Evolutionary conservation across 1,140 invertebrate genomes (phyloP), one percentile per base, ranked within the genome.

Genomic region (Drosophila jambulina): DNA sequence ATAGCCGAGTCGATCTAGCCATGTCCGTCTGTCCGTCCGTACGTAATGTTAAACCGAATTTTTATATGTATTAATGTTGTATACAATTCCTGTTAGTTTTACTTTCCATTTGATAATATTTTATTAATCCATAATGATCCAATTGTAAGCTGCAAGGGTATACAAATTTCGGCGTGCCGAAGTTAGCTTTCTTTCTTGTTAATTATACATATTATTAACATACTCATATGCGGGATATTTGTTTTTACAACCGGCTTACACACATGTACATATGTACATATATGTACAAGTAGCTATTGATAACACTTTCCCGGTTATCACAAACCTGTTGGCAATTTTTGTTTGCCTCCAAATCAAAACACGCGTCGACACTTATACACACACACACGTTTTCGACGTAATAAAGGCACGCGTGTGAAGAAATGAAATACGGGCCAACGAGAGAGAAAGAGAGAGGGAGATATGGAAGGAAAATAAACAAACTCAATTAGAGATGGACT

Each of bases 241-340:
- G 19, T 51, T 61, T 74, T 32, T 56, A 40, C 27, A 67, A 68
- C 62, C 43, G 65, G 62, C 29, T 67, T 67, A 62, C 27, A 62
- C 27, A 61, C 34, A 67, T 38, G 15, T 42, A 27, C 10, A 40
- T 15, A 45, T 1, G 2, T 43, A 32, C 29, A 2, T n/a, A 17
- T 10, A 17, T 45, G 43, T 7, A n/a, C 45, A 48, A 51, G 29
- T 53, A 17, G 29, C 13, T 51, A 1, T 5, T 59, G 43, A 59
- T 49, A 72, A 49, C 17, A 8, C 21, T 27, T 38, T 36, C 13
- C 12, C 25, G 51, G 38, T 76, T 76, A 76, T 76, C 53, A 75
- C 19, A 49, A 53, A 74, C 57, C 68, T 36, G 56, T 72, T 53
- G 27, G 43, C 17, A 29, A 74, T 40, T 34, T 32, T 48, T 75